Evolutionary conservation across 92 coral and sea anemone species (phyloP), one percentile per base, ranked within the genome.

Genomic region (Virgularia gustaviana): DNA sequence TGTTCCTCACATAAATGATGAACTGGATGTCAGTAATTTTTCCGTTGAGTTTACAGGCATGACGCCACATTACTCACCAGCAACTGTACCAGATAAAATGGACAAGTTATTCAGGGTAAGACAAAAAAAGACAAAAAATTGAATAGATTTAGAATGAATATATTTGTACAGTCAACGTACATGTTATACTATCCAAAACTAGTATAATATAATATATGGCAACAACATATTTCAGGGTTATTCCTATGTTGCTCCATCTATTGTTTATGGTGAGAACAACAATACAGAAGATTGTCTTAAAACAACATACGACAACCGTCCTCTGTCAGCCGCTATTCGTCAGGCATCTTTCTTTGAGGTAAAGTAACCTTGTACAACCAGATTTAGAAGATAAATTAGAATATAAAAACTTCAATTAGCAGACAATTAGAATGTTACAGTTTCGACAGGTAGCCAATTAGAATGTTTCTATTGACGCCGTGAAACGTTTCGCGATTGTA

Each of bases 321-420:
- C 96, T 6, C 82, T 83, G 2, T 96, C 85, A 24, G 99, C 96
- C 30, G 88, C 90, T n/a, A 96, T 94, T 34, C 89, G 86, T 73
- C 90, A 94, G 75, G 99, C 99, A 4, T 89, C 99, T 22, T 74
- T 89, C 49, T 89, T 94, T 83, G 99, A 94, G 90, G 97, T 91
- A 70, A 41, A 52, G 31, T 28, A 51, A 1, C 30, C 11, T 2
- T 33, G 23, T 24, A 18, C 59, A 54, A 39, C 47, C 9, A 7
- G 16, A 16, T 47, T 47, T 25, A 47, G 55, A 13, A 47, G 2
- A 47, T 47, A 25, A 47, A 47, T 16, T 3, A 25, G 55, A 9
- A 47, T 9, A 16, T 15, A 7, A 51, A 51, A 51, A 9, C 19
- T 9, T 24, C 53, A 2, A 51, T 59, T 18, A 23, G 2, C 71